Evolutionary conservation across 2,113 vertebrate species (phyloP), one percentile per base, ranked within the genome.

Genomic region (Nothobranchius kuhntae): DNA sequence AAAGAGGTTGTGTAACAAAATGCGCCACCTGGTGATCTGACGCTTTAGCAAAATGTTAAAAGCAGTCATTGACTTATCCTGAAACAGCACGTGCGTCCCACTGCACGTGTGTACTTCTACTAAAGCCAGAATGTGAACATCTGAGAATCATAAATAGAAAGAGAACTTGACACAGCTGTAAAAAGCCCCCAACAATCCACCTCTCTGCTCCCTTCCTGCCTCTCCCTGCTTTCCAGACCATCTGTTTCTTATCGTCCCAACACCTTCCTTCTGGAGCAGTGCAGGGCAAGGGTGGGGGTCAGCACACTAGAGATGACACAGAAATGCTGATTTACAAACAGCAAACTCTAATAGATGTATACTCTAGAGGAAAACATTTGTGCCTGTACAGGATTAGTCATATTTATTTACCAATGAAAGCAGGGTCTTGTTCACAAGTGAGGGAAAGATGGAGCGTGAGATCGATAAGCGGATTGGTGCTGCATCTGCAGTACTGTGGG

Each of bases 261-360:
- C 82, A 89, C 87, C 87, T 89, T 89, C 89, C 88, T 88, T 82
- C 45, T 80, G 86, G 86, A 85, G 68, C 70, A 66, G 45, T 46
- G 76, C 45, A 13, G 40, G 52, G 53, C 9, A 1, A 48, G 61
- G 64, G 46, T 65, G 57, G 54, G 71, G 69, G 61, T 3, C 30
- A 61, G 47, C 13, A n/a, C 54, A 58, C 66, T 56, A 76, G 53
- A 78, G 71, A 79, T 35, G 52, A 17, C 61, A 71, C 21, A 21
- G 10, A 17, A 51, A 51, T 17, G 7, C 7, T n/a, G 48, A 21
- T 76, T 46, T 65, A 78, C 72, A 58, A 64, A 68, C 40, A 70
- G 15, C 13, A 17, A 71, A 75, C 58, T 68, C 60, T 21, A 21
- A 21, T 21, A 21, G 30, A 40, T 40, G 4, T 40, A 40, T 7